phyloP scores from a whole-genome alignment of 2,797 vertebrate species.

The Emydoidea blandingii region DNA sequence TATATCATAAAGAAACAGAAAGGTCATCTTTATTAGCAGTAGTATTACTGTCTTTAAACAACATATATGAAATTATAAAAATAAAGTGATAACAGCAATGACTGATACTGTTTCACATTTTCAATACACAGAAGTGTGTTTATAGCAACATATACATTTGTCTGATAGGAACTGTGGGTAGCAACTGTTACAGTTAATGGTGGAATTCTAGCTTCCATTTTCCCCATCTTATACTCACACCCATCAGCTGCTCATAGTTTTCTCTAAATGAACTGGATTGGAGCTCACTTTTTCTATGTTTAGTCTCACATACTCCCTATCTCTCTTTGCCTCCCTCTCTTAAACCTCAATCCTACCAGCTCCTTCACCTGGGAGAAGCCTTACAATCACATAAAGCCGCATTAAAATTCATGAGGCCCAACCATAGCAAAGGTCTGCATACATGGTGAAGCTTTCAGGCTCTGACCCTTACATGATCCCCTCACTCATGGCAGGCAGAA shows the following conservation, averaged over 20 bases:
- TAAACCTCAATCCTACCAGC: background rate
- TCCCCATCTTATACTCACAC: background rate
- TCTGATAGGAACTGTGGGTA: background rate
- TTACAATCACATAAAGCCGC: background rate
- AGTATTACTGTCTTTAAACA: background rate
- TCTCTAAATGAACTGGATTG: background rate
- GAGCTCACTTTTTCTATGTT: background rate
- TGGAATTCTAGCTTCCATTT: background rate
- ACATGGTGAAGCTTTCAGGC: background rate
- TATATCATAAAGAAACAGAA: background rate
- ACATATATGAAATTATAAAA: background rate
- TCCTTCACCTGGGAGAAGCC: background rate
- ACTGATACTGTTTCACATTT: background rate
- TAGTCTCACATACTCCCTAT: background rate
- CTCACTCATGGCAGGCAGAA: background rate
- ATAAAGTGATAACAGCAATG: background rate
- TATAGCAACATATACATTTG: background rate
- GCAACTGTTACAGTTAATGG: background rate
- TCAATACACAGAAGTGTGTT: background rate
- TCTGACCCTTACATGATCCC: background rate
- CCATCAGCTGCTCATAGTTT: background rate
- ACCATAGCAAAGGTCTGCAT: background rate
- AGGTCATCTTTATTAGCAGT: background rate
- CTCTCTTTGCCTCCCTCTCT: background rate
- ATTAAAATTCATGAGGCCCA: background rate